These are phyloP conservation scores for Enteromius radiatus DNA, from an alignment of 2,797 vertebrate species.

Conservation along the genomic window DNA sequence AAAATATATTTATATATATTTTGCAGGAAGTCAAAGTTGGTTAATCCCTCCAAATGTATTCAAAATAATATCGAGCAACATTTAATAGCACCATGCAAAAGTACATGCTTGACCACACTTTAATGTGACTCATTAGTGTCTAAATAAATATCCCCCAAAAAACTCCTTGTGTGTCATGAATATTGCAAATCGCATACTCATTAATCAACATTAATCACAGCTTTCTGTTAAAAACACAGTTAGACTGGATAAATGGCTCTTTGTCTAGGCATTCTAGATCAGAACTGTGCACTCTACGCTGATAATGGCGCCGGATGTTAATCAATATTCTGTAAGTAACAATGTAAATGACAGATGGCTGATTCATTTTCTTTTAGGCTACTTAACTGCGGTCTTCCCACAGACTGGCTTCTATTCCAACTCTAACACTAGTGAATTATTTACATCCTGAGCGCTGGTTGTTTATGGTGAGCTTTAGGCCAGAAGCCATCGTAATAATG, in stretches of 20 bases:
- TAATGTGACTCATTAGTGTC: background rate
- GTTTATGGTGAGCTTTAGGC: conserved; percentile 19
- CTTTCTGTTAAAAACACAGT: background rate
- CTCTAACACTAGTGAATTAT: conserved; percentile 12
- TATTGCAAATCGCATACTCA: background rate
- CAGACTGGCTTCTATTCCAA: background rate
- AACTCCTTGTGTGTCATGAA: background rate
- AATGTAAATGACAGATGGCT: background rate
- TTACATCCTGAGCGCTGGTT: background rate
- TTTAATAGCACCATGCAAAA: background rate
- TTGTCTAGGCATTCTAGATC: background rate
- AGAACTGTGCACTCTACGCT: conserved; percentile 3
- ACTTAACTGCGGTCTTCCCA: background rate
- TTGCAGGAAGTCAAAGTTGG: background rate
- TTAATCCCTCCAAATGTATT: background rate
- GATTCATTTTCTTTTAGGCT: background rate
- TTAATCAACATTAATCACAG: background rate
- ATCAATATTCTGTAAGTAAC: conserved; percentile 21
- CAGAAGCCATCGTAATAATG: background rate
- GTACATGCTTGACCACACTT: background rate
- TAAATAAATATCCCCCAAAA: background rate
- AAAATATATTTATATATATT: background rate
- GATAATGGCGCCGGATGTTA: background rate
- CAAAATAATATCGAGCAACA: background rate
- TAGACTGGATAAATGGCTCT: background rate